A percentile compares a stretch with the other conserved stretches of the same genome.
Evolutionary conservation across 64 coral and sea anemone species (phyloP).

Genomic region (Acropora tenuis): DNA sequence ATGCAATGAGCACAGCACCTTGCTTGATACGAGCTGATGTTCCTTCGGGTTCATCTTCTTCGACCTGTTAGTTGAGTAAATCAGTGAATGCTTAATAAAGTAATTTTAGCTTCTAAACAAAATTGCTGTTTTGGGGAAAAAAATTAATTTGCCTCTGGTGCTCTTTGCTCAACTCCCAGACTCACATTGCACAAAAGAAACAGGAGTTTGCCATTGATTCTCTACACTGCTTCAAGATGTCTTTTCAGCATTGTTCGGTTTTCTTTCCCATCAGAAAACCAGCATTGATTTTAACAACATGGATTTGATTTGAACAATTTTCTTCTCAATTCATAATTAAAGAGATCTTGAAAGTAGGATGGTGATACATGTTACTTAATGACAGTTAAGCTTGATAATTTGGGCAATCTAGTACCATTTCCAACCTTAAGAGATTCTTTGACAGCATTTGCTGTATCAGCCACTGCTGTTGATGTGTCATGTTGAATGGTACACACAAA

Average conservation of each 20-base stretch:
- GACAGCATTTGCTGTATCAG: constrained; percentile 89
- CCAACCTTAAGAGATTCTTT: constrained; percentile 87
- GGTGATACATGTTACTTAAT: too few relatives aligned
- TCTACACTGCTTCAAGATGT: too few relatives aligned
- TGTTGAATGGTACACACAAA: constrained; percentile 96
- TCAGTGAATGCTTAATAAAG: background rate
- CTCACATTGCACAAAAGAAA: too few relatives aligned
- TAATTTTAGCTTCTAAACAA: too few relatives aligned
- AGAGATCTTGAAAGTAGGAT: too few relatives aligned
- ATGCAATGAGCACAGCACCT: constrained; percentile 62
- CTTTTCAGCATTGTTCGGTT: too few relatives aligned
- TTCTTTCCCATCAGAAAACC: background rate
- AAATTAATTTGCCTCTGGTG: too few relatives aligned
- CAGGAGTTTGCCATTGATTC: too few relatives aligned
- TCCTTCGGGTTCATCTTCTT: constrained; percentile 79
- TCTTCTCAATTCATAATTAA: too few relatives aligned
- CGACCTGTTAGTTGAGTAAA: constrained; percentile 45
- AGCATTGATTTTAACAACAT: background rate
- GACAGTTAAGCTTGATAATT: background rate
- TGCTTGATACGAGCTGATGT: constrained; percentile 80
- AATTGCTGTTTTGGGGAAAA: too few relatives aligned
- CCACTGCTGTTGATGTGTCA: constrained; percentile 88
- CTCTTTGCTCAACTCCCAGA: too few relatives aligned
- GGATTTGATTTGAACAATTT: too few relatives aligned
- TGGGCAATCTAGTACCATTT: background rate